Conservation (phyloP, 1,140 invertebrate species). For the Amphibalanus amphitrite region DNA sequence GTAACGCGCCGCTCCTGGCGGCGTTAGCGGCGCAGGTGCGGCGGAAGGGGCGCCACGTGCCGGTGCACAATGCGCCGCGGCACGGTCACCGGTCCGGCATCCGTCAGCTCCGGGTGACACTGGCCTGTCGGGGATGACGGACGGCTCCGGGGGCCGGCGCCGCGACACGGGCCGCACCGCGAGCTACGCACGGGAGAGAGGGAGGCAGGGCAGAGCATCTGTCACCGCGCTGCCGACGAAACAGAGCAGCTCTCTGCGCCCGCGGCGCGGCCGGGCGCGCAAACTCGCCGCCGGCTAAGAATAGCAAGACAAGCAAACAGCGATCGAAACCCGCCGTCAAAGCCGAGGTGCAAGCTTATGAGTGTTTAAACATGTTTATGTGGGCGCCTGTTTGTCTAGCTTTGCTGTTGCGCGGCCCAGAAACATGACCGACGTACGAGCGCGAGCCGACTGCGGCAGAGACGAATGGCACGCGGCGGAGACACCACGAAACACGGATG, state of each 20-base stretch:
- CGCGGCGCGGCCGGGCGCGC: too few relatives aligned
- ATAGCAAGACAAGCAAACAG: conserved; percentile 1
- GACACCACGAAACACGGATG: too few relatives aligned
- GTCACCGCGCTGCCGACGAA: neutral
- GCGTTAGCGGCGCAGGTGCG: neutral
- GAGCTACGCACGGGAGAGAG: too few relatives aligned
- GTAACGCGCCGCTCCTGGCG: neutral
- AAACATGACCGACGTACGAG: neutral
- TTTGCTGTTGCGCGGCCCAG: neutral
- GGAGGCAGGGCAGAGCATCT: neutral
- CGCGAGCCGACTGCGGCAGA: neutral
- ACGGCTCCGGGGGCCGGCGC: too few relatives aligned
- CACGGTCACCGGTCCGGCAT: neutral
- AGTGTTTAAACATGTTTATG: conserved; percentile 2
- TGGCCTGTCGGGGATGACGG: too few relatives aligned
- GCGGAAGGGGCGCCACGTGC: neutral
- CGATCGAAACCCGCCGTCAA: neutral
- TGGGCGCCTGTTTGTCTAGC: neutral
- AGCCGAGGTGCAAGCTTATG: neutral
- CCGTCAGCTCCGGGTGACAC: too few relatives aligned
- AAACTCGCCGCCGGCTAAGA: neutral
- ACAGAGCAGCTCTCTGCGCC: neutral
- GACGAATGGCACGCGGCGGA: neutral
- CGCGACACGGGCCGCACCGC: too few relatives aligned
- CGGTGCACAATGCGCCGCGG: neutral